Evolutionary conservation across 2,888 invertebrate species (phyloP).

Genomic region (Eucera pruinosa): DNA sequence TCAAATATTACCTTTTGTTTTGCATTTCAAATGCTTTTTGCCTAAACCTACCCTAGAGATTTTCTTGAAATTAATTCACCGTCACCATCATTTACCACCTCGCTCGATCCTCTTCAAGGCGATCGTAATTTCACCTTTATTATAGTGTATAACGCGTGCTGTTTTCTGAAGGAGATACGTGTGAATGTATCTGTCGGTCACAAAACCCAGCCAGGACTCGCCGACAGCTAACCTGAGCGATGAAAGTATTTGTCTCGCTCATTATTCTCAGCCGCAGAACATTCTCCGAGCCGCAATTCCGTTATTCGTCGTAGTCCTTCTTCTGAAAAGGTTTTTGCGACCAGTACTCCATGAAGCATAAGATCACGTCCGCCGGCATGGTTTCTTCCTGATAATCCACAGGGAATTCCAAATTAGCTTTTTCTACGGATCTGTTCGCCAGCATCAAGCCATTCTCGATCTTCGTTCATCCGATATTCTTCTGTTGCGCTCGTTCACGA

Average conservation of each 20-base stretch:
- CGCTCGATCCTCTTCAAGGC: neutral
- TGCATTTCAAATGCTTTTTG: too few relatives aligned
- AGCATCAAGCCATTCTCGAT: neutral
- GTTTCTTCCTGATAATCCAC: conserved; percentile 60
- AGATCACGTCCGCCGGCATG: conserved; percentile 55
- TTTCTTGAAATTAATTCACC: neutral
- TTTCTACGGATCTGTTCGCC: conserved; percentile 31
- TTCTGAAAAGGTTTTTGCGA: conserved; percentile 34
- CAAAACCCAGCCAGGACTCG: conserved; percentile 23
- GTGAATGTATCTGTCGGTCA: neutral
- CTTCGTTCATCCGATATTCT: neutral
- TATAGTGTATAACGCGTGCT: neutral
- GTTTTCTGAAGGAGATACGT: too few relatives aligned
- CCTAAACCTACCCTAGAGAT: neutral
- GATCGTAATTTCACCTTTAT: conserved; percentile 36
- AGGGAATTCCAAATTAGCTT: conserved; percentile 60
- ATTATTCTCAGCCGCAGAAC: conserved; percentile 49
- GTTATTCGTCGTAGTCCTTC: conserved; percentile 46
- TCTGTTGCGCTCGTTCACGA: conserved; percentile 5
- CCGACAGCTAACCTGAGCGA: conserved; percentile 16
- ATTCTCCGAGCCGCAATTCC: conserved; percentile 47
- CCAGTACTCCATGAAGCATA: conserved; percentile 42
- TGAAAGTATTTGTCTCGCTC: conserved; percentile 56
- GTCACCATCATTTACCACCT: neutral
- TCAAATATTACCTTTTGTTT: too few relatives aligned